phyloP scores from a whole-genome alignment of 2,797 vertebrate species.

The Brotula barbata region DNA sequence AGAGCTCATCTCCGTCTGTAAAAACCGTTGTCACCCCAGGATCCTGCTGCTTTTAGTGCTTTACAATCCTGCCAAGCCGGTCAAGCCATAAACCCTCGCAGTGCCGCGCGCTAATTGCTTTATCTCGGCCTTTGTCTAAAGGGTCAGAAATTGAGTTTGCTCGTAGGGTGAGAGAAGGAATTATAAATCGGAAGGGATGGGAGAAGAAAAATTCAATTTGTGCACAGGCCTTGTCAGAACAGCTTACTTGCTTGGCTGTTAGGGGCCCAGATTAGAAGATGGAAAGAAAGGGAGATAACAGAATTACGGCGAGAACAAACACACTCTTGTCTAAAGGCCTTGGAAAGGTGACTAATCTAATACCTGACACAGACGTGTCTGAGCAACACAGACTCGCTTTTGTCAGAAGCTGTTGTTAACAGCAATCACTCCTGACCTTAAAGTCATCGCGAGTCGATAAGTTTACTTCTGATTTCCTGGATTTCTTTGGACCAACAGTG shows the following conservation, averaged over 20 bases:
- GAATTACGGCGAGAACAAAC: slow-evolving; percentile 67
- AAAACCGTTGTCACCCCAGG: slow-evolving; percentile 52
- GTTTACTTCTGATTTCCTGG: not conserved
- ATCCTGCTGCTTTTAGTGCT: slow-evolving; percentile 56
- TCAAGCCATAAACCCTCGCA: slow-evolving; percentile 54
- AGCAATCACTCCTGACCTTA: slow-evolving; percentile 16
- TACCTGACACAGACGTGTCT: slow-evolving; percentile 53
- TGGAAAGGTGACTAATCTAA: slow-evolving; percentile 60
- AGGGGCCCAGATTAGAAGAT: slow-evolving; percentile 68
- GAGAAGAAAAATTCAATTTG: slow-evolving; percentile 73
- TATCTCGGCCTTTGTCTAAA: slow-evolving; percentile 70
- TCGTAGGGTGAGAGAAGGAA: slow-evolving; percentile 61
- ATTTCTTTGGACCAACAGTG: not conserved
- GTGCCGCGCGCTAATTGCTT: slow-evolving; percentile 68
- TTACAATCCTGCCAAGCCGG: slow-evolving; percentile 53
- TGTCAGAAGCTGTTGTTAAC: slow-evolving; percentile 56
- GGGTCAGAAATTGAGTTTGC: slow-evolving; percentile 78
- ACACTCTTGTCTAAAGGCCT: slow-evolving; percentile 64
- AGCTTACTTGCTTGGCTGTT: slow-evolving; percentile 65
- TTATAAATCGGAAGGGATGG: slow-evolving; percentile 74
- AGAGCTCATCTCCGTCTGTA: slow-evolving; percentile 54
- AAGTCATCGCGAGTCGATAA: slow-evolving; percentile 5
- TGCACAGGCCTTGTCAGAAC: slow-evolving; percentile 71
- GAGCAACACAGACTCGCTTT: slow-evolving; percentile 24
- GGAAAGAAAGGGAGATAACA: slow-evolving; percentile 62